Percentiles rank a stretch among this genome's conserved stretches.
Conservation (phyloP, 2,113 vertebrate species). For the Strix uralensis region DNA sequence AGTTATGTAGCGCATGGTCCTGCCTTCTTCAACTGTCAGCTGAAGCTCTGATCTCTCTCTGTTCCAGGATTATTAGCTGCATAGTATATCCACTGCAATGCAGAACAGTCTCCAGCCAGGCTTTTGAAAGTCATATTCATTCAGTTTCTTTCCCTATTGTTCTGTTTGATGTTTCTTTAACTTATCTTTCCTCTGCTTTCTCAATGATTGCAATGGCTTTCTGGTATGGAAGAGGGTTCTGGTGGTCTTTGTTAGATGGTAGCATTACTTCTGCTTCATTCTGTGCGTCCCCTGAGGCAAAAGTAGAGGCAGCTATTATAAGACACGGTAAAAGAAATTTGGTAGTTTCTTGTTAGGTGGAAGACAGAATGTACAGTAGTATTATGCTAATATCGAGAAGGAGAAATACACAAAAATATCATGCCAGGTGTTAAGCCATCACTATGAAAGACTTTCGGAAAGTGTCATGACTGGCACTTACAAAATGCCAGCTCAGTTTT, state of each 20-base stretch:
- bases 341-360: background rate
- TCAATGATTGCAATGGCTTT: background rate
- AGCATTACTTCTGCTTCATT: background rate
- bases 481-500: background rate
- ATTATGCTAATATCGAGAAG: background rate
- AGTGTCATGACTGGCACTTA: background rate
- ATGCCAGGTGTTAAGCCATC: background rate
- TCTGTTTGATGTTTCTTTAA: background rate
- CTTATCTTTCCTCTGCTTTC: background rate
- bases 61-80: background rate
- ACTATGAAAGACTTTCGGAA: background rate
- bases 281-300: background rate
- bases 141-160: background rate
- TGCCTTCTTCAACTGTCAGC: background rate
- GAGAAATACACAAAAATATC: background rate
- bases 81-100: background rate
- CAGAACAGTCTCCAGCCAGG: background rate
- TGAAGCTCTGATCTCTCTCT: background rate
- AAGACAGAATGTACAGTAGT: background rate
- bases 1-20: background rate
- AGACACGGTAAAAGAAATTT: background rate
- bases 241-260: background rate
- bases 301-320: background rate
- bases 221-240: background rate
- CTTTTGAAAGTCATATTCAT: background rate